Base-by-base conservation (phyloP, 2,797 vertebrate species). In the Microctenopoma lineatum region DNA sequence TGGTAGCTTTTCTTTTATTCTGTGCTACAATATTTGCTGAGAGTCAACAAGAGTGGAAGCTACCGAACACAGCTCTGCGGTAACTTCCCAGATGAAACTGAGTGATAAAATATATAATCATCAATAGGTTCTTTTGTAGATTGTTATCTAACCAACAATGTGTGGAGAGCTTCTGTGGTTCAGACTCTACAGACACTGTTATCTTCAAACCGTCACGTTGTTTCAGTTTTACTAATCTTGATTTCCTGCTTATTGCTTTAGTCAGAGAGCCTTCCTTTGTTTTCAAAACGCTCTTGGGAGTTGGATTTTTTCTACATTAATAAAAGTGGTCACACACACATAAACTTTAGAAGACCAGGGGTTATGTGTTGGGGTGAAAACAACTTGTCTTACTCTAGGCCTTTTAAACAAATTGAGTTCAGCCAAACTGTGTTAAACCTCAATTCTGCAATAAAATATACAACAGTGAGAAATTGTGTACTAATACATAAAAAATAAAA, bases 41-140 rank as follows among this genome's bases (percentile, higher is more conserved):
- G 51, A 44, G 72, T 53, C 36, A 62, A 72, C 75, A 77, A 61
- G 72, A 63, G n/a, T 14, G 16, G 51, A 62, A 72, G 41, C 60
- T 14, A 5, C 56, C 16, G 41, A 77, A 46, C 58, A 46, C 3
- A 56, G 55, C 51, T 71, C 62, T 18, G 47, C 53, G 25, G 13
- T 5, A 74, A 65, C 25, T 62, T 56, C 64, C 15, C 44, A 51
- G 2, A 56, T 41, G n/a, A 56, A 50, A 6, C 42, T 12, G 29
- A 27, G 42, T 1, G 10, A 53, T 64, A 48, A 47, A 29, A 66
- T 42, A 36, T 9, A 34, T 42, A 54, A 55, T 38, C 44, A 68
- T 67, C 21, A 57, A 48, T 70, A 48, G 34, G 45, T 1, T 42
- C 29, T 57, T 8, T 50, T 18, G 16, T 10, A 25, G 53, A 45